phyloP scores from a whole-genome alignment of 2,797 vertebrate species.

The Brotogeris chrysoptera region DNA sequence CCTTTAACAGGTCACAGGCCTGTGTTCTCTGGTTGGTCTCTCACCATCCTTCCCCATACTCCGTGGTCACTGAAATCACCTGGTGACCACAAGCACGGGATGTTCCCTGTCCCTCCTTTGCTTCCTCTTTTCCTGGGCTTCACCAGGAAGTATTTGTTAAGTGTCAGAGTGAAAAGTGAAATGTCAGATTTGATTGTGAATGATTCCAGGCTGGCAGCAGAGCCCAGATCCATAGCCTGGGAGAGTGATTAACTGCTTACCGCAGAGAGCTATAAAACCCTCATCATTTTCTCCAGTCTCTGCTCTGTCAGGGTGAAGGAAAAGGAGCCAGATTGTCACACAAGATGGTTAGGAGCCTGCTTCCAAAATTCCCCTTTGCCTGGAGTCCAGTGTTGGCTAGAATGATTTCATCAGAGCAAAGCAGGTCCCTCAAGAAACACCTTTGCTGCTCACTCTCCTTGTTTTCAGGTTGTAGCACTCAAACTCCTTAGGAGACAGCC shows the following conservation, averaged over 20 bases:
- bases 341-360: neutral
- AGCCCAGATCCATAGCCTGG: slow-evolving; percentile 73
- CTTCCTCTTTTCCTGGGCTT: slow-evolving; percentile 25
- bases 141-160: slow-evolving; percentile 76
- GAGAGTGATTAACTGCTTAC: slow-evolving; percentile 80
- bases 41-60: neutral
- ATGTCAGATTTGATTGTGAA: slow-evolving; percentile 79
- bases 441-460: neutral
- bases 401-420: neutral
- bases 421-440: neutral
- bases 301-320: slow-evolving; percentile 15
- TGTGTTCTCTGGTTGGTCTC: neutral
- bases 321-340: neutral
- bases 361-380: neutral
- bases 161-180: slow-evolving; percentile 77
- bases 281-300: slow-evolving; percentile 67
- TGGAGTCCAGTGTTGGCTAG: neutral
- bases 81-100: neutral
- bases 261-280: slow-evolving; percentile 74
- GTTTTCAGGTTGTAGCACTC: neutral
- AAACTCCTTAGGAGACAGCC: neutral
- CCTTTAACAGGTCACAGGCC: neutral
- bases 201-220: slow-evolving; percentile 69
- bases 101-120: neutral
- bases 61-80: neutral